A percentile compares a stretch with the other conserved stretches of the same genome.
Evolutionary conservation across 2,113 vertebrate species (phyloP).

Genomic region (Oophaga pumilio): DNA sequence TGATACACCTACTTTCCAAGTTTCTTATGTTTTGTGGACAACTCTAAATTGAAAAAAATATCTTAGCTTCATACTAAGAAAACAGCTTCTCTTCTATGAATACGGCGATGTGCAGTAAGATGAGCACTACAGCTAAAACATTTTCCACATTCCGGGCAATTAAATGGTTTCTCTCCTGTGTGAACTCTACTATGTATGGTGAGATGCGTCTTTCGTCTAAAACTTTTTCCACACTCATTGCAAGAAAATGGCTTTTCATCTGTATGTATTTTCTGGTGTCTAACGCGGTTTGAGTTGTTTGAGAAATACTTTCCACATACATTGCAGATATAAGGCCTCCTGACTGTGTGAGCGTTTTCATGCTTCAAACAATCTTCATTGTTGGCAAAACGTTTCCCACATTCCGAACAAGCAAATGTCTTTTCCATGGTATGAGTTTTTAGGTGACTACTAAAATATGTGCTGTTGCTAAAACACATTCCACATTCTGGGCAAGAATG

Average conservation of each 20-base stretch:
- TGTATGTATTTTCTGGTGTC: conserved; percentile 35
- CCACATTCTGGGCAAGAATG: conserved; percentile 10
- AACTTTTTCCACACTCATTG: conserved; percentile 31
- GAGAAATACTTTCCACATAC: conserved; percentile 30
- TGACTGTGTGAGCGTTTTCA: conserved; percentile 18
- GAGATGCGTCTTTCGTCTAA: conserved; percentile 14
- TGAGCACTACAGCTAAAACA: conserved; percentile 21
- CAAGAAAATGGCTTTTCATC: conserved; percentile 20
- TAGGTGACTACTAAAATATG: background rate
- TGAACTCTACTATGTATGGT: conserved; percentile 21
- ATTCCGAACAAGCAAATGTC: background rate
- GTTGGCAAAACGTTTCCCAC: conserved; percentile 20
- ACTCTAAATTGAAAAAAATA: background rate
- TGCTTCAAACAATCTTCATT: conserved; percentile 14
- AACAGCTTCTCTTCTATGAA: conserved; percentile 28
- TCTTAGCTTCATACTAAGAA: background rate
- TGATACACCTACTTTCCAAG: background rate
- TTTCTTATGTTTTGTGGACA: background rate
- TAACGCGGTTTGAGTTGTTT: conserved; percentile 22
- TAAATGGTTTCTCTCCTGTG: conserved; percentile 37
- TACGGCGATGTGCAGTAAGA: background rate
- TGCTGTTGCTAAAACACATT: conserved; percentile 23
- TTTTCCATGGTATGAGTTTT: background rate
- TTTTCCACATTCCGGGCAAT: conserved; percentile 10
- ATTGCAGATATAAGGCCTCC: conserved; percentile 23